Base-by-base conservation (phyloP, 1,140 invertebrate genomes). In the Colletes latitarsis region DNA sequence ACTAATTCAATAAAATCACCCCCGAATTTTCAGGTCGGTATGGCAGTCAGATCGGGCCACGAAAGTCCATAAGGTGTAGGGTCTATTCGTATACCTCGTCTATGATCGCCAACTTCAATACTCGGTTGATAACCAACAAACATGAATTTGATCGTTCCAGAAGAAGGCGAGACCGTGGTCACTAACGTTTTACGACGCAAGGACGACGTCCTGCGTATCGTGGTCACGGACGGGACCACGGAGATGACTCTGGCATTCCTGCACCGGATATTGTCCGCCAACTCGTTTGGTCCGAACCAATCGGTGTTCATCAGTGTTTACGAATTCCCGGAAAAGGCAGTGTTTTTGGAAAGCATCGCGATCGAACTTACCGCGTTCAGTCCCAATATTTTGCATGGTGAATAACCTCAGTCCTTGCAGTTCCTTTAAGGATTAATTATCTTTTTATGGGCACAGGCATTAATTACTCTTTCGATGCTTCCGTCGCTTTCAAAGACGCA, bases 311-410 rank as follows among this genome's bases (percentile, higher is more conserved):
- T 86, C 5, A 72, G 49, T 12, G 8, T 86, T 8, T 86, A 70
- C 30, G 86, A 82, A 12, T 43, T 57, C 1, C 12, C 17, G 0
- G 63, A 71, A 0, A 72, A 39, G 52, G 58, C 58, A 0, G 21
- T 39, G 4, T 85, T 85, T 41, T 41, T 88, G 39, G 72, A 87
- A 12, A 79, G 78, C 15, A 30, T 82, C 6, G 63, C 17, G 9
- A 83, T 87, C 6, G 87, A 88, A 30, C 77, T 88, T 6, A 82
- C 78, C 0, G 70, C 77, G 0, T 82, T 49, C 12, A 70, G 66
- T 1, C 82, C 84, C 0, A 76, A 82, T 53, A 12, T 69, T 9
- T 46, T 88, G 30, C 14, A 66, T 30, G 77, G 84, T 88, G 57
- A 58, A 68, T 8, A 17, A 0, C 9, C 12, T 5, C 10, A 3